Evolutionary conservation across 2,888 invertebrate genomes (phyloP).

Genomic region (Abscondita cerata): DNA sequence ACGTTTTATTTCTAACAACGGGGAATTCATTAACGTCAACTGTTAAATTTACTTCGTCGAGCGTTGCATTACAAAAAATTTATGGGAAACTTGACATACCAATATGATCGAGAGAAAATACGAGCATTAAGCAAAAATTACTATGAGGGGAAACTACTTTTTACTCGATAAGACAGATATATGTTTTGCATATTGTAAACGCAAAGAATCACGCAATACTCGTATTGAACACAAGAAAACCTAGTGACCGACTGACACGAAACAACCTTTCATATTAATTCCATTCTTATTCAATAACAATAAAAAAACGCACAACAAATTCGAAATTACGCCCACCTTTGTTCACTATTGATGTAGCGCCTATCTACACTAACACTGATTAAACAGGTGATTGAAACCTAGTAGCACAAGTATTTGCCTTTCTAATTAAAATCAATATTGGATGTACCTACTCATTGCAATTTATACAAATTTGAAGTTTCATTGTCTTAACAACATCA

Average conservation of each 20-base stretch:
- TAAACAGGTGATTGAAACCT: too few relatives aligned
- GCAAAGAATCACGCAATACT: slow-evolving; percentile 26
- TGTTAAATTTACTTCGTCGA: slow-evolving; percentile 11
- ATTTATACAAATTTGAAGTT: too few relatives aligned
- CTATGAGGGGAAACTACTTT: slow-evolving; percentile 19
- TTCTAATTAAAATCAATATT: too few relatives aligned
- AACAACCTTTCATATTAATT: slow-evolving; percentile 6
- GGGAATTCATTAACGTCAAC: slow-evolving; percentile 23
- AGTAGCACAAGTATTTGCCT: too few relatives aligned
- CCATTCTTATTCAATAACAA: too few relatives aligned
- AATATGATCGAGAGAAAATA: slow-evolving; percentile 8
- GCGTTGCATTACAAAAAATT: neutral
- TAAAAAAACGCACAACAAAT: too few relatives aligned
- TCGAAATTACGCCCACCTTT: too few relatives aligned
- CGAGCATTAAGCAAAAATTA: slow-evolving; percentile 24
- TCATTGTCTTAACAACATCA: too few relatives aligned
- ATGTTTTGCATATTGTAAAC: slow-evolving; percentile 34
- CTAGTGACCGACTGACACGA: slow-evolving; percentile 31
- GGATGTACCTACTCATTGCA: too few relatives aligned
- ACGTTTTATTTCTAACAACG: slow-evolving; percentile 24
- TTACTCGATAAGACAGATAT: slow-evolving; percentile 35
- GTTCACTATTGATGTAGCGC: too few relatives aligned
- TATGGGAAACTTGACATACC: neutral
- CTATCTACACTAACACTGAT: too few relatives aligned
- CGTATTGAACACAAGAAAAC: slow-evolving; percentile 21